Evolutionary conservation across 2,888 invertebrate genomes (phyloP).

Genomic region (Parelbella ahira): DNA sequence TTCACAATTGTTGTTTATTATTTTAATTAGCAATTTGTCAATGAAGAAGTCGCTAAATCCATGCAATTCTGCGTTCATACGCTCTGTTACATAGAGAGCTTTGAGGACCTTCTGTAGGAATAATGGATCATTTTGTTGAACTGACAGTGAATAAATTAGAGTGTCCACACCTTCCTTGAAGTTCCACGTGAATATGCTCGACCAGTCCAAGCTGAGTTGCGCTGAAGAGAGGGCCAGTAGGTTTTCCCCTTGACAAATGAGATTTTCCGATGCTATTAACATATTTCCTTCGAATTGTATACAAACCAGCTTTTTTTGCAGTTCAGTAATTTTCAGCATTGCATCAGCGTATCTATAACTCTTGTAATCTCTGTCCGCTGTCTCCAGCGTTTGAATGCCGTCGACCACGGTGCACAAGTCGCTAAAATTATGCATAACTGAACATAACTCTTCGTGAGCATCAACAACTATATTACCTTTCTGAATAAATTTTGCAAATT

Average conservation of each 20-base stretch:
- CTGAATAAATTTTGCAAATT: conserved; percentile 41
- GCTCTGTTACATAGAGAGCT: conserved; percentile 58
- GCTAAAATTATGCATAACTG: conserved; percentile 44
- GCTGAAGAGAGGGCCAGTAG: conserved; percentile 62
- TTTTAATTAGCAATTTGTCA: conserved; percentile 57
- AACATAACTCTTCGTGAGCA: conserved; percentile 45
- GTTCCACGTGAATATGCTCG: conserved; percentile 66
- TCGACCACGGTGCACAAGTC: conserved; percentile 53
- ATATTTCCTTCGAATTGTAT: conserved; percentile 57
- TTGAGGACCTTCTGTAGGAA: conserved; percentile 62
- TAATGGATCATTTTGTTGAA: conserved; percentile 64
- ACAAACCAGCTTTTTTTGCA: conserved; percentile 44
- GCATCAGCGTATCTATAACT: conserved; percentile 60
- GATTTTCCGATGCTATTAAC: conserved; percentile 47
- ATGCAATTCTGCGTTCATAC: conserved; percentile 63
- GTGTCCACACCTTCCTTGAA: conserved; percentile 56
- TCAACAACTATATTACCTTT: conserved; percentile 39
- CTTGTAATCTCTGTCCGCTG: conserved; percentile 60
- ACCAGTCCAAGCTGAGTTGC: conserved; percentile 69
- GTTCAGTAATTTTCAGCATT: conserved; percentile 48
- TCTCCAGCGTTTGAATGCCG: conserved; percentile 53
- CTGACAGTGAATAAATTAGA: conserved; percentile 58
- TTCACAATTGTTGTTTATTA: conserved; percentile 66
- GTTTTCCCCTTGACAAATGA: conserved; percentile 58
- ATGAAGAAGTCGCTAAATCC: conserved; percentile 70